phyloP scores from a whole-genome alignment of 2,888 invertebrate species.

The Rapana venosa region DNA sequence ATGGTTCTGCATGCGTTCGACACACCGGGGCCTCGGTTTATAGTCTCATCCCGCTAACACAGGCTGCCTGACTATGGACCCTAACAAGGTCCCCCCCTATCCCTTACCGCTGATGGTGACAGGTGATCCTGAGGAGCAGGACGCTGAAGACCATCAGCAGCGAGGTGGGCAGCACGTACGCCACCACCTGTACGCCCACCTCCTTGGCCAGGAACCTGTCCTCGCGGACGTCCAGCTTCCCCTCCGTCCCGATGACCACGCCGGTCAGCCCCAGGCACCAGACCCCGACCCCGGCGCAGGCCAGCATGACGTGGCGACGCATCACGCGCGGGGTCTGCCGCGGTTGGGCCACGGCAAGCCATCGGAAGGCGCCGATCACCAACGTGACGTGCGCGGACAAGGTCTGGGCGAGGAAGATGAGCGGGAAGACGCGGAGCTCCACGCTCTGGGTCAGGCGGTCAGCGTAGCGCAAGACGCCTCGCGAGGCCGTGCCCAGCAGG shows the following conservation, averaged over 20 bases:
- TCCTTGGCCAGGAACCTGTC: neutral
- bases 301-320: neutral
- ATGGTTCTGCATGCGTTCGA: too few species aligned
- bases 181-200: neutral
- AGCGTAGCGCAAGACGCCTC: neutral
- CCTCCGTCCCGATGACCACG: neutral
- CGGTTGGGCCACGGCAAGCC: neutral
- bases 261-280: neutral
- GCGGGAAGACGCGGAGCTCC: neutral
- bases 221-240: neutral
- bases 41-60: too few species aligned
- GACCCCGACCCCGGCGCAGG: neutral
- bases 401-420: neutral
- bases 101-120: neutral
- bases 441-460: neutral
- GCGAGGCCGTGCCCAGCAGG: neutral
- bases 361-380: neutral
- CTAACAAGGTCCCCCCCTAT: too few species aligned
- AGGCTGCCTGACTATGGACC: too few species aligned
- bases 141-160: neutral
- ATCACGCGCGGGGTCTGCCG: neutral
- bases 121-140: neutral
- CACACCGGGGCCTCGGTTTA: too few species aligned
- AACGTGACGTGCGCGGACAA: neutral
- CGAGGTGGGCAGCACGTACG: neutral